A percentile compares a stretch with the other conserved stretches of the same genome.
These are phyloP conservation scores for Daptonema setosum DNA, from an alignment of 2,888 invertebrate genomes.

Conservation along the genomic window DNA sequence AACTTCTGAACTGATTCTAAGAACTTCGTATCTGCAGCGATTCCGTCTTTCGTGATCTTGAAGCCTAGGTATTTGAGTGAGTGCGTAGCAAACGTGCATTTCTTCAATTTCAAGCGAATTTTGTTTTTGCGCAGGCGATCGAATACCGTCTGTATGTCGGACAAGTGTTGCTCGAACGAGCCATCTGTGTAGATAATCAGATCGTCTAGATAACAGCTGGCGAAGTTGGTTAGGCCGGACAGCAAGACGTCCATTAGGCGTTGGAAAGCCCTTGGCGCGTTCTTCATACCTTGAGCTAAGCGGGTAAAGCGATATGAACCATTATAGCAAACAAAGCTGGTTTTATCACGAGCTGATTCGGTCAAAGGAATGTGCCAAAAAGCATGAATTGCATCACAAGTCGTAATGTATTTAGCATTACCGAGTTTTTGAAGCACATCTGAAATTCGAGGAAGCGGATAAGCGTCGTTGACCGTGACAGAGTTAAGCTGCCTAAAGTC, in stretches of 20 bases:
- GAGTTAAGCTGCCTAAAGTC: conserved; percentile 18
- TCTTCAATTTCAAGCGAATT: conserved; percentile 12
- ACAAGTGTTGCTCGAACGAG: conserved; percentile 10
- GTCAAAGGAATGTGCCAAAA: conserved; percentile 14
- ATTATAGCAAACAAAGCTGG: conserved; percentile 13
- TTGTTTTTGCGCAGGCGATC: conserved; percentile 9
- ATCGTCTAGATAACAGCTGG: conserved; percentile 14
- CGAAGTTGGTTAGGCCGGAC: conserved; percentile 7
- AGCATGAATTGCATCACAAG: conserved; percentile 11
- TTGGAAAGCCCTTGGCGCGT: conserved; percentile 15
- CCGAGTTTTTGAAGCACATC: conserved; percentile 8
- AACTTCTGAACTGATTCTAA: background rate
- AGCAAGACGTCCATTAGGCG: conserved; percentile 15
- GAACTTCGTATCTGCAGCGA: conserved; percentile 1
- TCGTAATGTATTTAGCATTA: conserved; percentile 8
- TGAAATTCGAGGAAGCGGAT: conserved; percentile 11
- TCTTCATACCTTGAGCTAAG: conserved; percentile 17
- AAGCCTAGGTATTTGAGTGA: conserved; percentile 9
- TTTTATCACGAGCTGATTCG: conserved; percentile 10
- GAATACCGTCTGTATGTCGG: conserved; percentile 9
- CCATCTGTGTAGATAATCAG: conserved; percentile 11
- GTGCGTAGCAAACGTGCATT: conserved; percentile 11
- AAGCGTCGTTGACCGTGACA: conserved; percentile 11
- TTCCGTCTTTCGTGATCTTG: conserved; percentile 5
- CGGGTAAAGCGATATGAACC: conserved; percentile 16